Evolutionary conservation across 2,797 vertebrate species (phyloP), one percentile per base, ranked within the genome.

Genomic region (Harpagifer antarcticus): DNA sequence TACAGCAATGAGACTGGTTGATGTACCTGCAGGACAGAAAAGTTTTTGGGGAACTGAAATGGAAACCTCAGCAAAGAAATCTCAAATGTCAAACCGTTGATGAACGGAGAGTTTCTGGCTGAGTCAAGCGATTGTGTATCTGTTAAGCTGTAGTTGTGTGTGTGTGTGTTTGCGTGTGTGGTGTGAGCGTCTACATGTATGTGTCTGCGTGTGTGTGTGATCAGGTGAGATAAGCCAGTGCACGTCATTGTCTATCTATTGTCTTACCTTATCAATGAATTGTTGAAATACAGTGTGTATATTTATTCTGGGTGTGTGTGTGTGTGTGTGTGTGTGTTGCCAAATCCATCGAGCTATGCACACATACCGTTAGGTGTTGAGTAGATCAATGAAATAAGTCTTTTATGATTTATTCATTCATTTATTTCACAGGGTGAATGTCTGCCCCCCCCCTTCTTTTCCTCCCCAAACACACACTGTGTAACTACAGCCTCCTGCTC

Each of bases 291-390:
- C 62, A 37, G 74, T 76, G 77, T 83, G 81, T 86, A 60, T 89
- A 85, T 90, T 83, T 88, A 87, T 88, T 86, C 23, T 76, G 17
- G 13, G 69, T 50, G 27, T 27, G 62, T 43, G 73, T 8, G 70
- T 68, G n/a, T n/a, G n/a, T n/a, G n/a, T n/a, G 69, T 50, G 27
- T 27, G 62, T 43, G 73, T 8, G 70, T 68, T 9, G 66, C 74
- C 66, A 79, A 86, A 83, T 85, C 70, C 14, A 27, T 85, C 3
- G 31, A 90, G 86, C 89, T 89, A 86, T 90, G 86, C 87, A 91
- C 88, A 82, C 85, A 78, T 71, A 66, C 79, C 5, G n/a, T 53
- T 49, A 31, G 56, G 66, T 80, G 78, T 62, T 45, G 59, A 69
- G 74, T 59, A 58, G 71, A 81, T 72, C 72, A 74, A 59, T 77